A percentile compares a stretch with the other conserved stretches of the same genome.
phyloP scores from a whole-genome alignment of 2,113 vertebrate species.

The Elgaria multicarinata region DNA sequence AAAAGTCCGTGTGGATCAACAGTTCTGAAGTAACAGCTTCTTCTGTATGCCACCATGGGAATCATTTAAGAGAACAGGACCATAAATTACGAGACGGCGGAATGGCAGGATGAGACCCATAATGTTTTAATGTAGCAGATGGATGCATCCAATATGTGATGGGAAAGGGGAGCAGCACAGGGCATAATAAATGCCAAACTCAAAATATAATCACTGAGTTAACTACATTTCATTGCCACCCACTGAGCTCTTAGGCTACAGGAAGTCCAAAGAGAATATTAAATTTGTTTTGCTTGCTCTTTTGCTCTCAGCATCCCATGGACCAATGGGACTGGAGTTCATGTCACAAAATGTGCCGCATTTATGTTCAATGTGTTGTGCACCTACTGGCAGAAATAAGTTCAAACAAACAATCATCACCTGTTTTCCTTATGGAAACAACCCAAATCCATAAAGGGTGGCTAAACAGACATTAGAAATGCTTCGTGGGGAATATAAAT shows the following conservation, averaged over 20 bases:
- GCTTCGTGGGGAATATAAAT: not conserved
- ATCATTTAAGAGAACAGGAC: not conserved
- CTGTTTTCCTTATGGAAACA: not conserved
- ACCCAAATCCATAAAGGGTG: not conserved
- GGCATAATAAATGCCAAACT: slow-evolving; percentile 50
- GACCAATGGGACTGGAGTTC: not conserved
- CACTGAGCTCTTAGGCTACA: slow-evolving; percentile 15
- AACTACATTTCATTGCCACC: slow-evolving; percentile 43
- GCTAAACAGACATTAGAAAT: slow-evolving; percentile 6
- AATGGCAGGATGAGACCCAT: slow-evolving; percentile 13
- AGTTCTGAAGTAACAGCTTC: slow-evolving; percentile 53
- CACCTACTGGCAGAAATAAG: not conserved
- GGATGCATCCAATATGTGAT: slow-evolving; percentile 3
- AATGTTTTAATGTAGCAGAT: slow-evolving; percentile 29
- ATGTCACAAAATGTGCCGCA: not conserved
- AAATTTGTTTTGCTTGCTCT: slow-evolving; percentile 36
- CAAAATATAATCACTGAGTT: slow-evolving; percentile 51
- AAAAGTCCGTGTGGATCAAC: not conserved
- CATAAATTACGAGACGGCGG: slow-evolving; percentile 1
- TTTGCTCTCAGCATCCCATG: not conserved
- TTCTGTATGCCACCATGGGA: slow-evolving; percentile 16
- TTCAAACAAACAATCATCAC: slow-evolving; percentile 12
- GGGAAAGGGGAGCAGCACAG: slow-evolving; percentile 9
- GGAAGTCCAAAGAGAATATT: slow-evolving; percentile 47
- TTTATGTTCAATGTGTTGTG: not conserved